These are phyloP conservation scores for Petromus typicus DNA, from an alignment of 2,113 vertebrate species.

Conservation along the genomic window DNA sequence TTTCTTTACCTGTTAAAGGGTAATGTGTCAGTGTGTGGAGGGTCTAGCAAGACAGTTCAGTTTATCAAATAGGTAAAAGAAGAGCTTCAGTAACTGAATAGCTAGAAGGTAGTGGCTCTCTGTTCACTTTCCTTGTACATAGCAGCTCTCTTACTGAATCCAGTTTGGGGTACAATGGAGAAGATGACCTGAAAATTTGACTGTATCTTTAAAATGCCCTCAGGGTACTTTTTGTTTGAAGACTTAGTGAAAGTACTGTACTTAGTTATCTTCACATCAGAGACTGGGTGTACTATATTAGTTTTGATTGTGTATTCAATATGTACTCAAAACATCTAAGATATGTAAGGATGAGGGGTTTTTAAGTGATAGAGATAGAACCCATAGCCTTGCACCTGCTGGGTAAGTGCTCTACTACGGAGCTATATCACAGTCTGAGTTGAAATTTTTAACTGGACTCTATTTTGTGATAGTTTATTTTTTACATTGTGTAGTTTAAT, in stretches of 20 bases:
- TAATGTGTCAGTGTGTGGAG: not conserved
- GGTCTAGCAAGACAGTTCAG: not conserved
- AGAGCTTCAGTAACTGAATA: not conserved
- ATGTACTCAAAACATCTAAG: too few relatives aligned
- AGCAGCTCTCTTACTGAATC: not conserved
- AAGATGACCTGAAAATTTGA: not conserved
- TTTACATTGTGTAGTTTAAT: too few relatives aligned
- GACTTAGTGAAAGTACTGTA: not conserved
- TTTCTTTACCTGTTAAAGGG: not conserved
- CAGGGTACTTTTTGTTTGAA: not conserved
- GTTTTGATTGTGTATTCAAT: too few relatives aligned
- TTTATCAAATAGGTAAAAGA: not conserved
- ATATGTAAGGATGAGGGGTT: too few relatives aligned
- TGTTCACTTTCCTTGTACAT: not conserved
- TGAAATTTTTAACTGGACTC: too few relatives aligned
- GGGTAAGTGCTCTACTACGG: too few relatives aligned
- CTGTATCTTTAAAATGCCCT: constrained; percentile 7
- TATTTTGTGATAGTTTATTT: too few relatives aligned
- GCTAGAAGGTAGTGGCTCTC: not conserved
- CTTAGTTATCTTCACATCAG: not conserved
- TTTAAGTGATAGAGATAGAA: too few relatives aligned
- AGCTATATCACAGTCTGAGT: too few relatives aligned
- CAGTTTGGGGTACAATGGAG: not conserved
- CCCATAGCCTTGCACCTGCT: too few relatives aligned
- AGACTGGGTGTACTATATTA: not conserved